Base-by-base conservation (phyloP, 2,888 invertebrate genomes). In the Polymixis flavicincta region DNA sequence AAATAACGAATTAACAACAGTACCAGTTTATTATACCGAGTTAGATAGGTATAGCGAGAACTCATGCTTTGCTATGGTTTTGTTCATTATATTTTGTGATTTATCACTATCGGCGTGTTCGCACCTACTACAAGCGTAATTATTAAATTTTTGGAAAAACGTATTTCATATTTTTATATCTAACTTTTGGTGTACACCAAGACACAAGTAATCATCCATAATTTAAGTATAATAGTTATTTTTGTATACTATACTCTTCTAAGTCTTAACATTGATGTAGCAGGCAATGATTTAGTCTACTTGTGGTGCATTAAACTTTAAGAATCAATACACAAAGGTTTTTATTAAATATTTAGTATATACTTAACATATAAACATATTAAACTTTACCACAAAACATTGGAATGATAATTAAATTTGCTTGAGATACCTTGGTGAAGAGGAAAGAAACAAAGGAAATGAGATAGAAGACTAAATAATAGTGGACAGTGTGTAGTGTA, bases 371-470 rank as follows among this genome's bases (percentile, higher is more conserved):
- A 83, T 83, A 85, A 87, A 86, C 76, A 85, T 87, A 88, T 85
- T 88, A 81, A 85, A 82, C 64, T 77, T 84, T 91, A 91, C 92
- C 92, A 93, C 89, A 90, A 91, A 87, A 90, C 88, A 91, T 89
- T 90, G 83, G 88, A 90, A 85, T 86, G 94, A 96, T 95, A 95
- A 90, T 95, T 96, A 96, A 96, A 96, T 96, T 96, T 96, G 96
- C 96, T 96, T 96, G 96, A 93, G 89, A 90, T 87, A 90, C 90
- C 88, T 91, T 89, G 85, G 83, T 84, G 85, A 87, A 85, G 73
- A 85, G 76, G 81, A 89, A 90, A 87, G 77, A 86, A 85, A 87
- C 72, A 88, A 83, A 87, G 78, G 74, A 80, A 76, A 87, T 84
- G 88, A 82, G 86, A 82, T 91, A 92, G 93, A 93, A 93, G 92